A percentile compares a stretch with the other conserved stretches of the same genome.
Conservation (phyloP, 2,113 vertebrate genomes). For the Silurus glanis region DNA sequence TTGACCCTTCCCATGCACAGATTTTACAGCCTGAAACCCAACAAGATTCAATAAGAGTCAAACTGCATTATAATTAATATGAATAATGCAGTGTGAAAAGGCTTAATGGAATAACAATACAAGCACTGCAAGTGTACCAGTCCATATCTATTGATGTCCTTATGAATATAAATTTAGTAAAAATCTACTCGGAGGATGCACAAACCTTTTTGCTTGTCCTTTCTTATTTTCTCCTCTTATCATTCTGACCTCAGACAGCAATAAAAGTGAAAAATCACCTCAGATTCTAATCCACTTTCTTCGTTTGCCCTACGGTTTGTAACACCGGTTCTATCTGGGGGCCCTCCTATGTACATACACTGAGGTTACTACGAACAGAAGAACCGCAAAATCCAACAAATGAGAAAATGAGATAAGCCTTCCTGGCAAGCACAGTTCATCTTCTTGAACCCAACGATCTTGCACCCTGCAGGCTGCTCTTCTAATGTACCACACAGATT, state of each 20-base stretch:
- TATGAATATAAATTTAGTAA: not conserved
- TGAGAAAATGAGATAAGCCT: constrained; percentile 63
- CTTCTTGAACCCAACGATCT: constrained; percentile 59
- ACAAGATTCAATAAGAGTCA: constrained; percentile 65
- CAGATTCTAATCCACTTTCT: constrained; percentile 44
- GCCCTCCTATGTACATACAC: constrained; percentile 50
- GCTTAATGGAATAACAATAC: not conserved
- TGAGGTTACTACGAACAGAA: constrained; percentile 57
- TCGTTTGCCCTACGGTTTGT: constrained; percentile 30
- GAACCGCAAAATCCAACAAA: constrained; percentile 65
- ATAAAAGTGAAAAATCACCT: constrained; percentile 50
- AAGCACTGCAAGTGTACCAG: constrained; percentile 31
- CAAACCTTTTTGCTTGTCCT: constrained; percentile 4
- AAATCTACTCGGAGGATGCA: constrained; percentile 3
- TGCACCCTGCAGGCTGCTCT: constrained; percentile 61
- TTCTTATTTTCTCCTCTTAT: constrained; percentile 31
- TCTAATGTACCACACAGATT: constrained; percentile 44
- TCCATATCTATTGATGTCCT: not conserved
- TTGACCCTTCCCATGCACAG: constrained; percentile 60
- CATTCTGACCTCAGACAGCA: constrained; percentile 10
- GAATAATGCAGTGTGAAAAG: not conserved
- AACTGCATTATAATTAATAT: not conserved
- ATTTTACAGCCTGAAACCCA: constrained; percentile 59
- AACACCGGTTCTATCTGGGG: constrained; percentile 37
- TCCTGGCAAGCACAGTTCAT: constrained; percentile 62